A percentile compares a stretch with the other conserved stretches of the same genome.
phyloP scores from a whole-genome alignment of 2,113 vertebrate species.

The Anarrhichthys ocellatus region DNA sequence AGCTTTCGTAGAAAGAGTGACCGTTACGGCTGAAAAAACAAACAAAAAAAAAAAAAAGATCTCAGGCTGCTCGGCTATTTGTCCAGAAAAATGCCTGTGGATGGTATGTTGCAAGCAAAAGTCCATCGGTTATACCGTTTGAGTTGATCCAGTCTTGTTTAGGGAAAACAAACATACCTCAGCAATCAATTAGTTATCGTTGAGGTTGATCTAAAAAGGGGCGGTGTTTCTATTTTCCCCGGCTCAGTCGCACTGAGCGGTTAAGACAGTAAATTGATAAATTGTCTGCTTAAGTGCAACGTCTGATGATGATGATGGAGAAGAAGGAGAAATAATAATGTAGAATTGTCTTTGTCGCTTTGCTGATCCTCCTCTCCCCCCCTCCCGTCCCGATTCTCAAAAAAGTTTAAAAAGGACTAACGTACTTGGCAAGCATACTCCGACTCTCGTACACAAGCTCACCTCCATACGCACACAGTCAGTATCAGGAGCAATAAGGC shows the following conservation, averaged over 20 bases:
- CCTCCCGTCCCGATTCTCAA: slow-evolving; percentile 46
- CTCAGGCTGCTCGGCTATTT: slow-evolving; percentile 43
- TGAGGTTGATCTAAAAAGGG: slow-evolving; percentile 38
- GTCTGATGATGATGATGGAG: slow-evolving; percentile 39
- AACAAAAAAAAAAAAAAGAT: background rate
- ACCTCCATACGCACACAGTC: slow-evolving; percentile 72
- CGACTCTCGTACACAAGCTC: slow-evolving; percentile 59
- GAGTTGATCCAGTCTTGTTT: slow-evolving; percentile 46
- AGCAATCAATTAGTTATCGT: slow-evolving; percentile 36
- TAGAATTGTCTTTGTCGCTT: slow-evolving; percentile 66
- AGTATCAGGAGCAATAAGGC: slow-evolving; percentile 82
- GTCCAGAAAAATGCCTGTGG: slow-evolving; percentile 62
- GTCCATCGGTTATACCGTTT: slow-evolving; percentile 46
- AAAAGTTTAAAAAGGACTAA: slow-evolving; percentile 78
- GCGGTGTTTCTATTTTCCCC: slow-evolving; percentile 22
- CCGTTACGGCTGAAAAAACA: background rate
- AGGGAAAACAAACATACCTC: slow-evolving; percentile 42
- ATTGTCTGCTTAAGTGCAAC: slow-evolving; percentile 62
- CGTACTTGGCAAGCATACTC: slow-evolving; percentile 59
- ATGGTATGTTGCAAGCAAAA: slow-evolving; percentile 61
- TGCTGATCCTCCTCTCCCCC: slow-evolving; percentile 40
- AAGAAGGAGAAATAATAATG: slow-evolving; percentile 37
- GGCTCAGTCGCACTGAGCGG: slow-evolving; percentile 33
- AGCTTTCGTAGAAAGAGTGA: slow-evolving; percentile 45
- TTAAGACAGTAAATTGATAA: slow-evolving; percentile 45